Evolutionary conservation across 1,140 invertebrate genomes (phyloP), one percentile per base, ranked within the genome.

Genomic region (Panagrolaimus sp.): DNA sequence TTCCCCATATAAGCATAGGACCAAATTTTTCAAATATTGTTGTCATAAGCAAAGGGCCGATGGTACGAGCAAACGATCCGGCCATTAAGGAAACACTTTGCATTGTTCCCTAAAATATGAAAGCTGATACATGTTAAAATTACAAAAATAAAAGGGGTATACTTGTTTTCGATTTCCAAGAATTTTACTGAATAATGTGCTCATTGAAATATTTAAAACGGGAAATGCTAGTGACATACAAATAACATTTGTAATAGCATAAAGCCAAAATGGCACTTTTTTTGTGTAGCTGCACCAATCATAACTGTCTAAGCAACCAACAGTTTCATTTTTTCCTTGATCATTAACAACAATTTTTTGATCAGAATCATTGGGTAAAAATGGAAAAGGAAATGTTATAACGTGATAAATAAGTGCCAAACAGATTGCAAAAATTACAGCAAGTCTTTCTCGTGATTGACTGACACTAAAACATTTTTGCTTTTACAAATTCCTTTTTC

Each of bases 191-290:
- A 66, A 70, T 5, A 70, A 42, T 14, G 69, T 70, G 16, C 65
- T 70, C 69, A 70, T 70, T 5, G 48, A 70, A 45, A 70, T 70
- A 47, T 70, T 70, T 2, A 70, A 57, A n/a, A 70, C 62, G 2
- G 69, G 69, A 46, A 70, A 70, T 8, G 62, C 64, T n/a, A 63
- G 46, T 13, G 65, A 63, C n/a, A 70, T 14, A 1, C 65, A 57
- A 1, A 70, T 31, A 1, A 45, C 69, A 31, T 70, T 66, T 38
- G 65, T 61, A 13, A 25, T 23, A 1, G 57, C 66, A n/a, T 70
- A 70, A 9, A 70, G 5, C 69, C 69, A 70, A 27, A 66, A 66
- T 13, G 65, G 65, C 9, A 70, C 69, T 57, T 66, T 46, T 38
- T 61, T 61, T 14, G 69, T 70, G 13, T 31, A 63, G 1, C 9